These are phyloP conservation scores for Crotophaga sulcirostris DNA, from an alignment of 2,113 vertebrate genomes.

Conservation along the genomic window DNA sequence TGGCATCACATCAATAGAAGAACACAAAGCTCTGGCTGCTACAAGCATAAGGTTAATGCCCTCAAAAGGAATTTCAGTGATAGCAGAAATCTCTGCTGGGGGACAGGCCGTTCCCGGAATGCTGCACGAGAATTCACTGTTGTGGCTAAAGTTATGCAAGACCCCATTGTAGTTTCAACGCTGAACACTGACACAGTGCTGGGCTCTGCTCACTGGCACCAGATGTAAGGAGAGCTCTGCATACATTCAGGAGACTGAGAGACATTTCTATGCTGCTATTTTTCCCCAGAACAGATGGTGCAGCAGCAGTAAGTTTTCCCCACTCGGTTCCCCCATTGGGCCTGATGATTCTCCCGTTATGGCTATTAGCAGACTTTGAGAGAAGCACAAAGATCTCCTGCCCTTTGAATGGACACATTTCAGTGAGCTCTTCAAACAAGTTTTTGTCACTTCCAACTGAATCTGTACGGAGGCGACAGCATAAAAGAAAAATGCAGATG, in stretches of 20 bases:
- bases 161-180: not conserved
- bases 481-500: not conserved
- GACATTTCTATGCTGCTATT: not conserved
- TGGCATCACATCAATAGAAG: rapidly evolving
- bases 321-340: not conserved
- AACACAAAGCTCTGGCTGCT: not conserved
- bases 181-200: not conserved
- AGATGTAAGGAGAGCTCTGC: not conserved
- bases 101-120: not conserved
- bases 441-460: not conserved
- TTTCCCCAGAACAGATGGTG: not conserved
- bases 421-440: not conserved
- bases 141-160: not conserved
- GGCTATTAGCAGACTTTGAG: not conserved
- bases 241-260: not conserved
- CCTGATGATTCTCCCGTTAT: not conserved
- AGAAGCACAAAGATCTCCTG: not conserved
- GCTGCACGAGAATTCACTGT: not conserved
- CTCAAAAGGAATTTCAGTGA: not conserved
- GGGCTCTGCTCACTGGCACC: not conserved
- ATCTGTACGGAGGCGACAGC: not conserved
- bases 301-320: not conserved
- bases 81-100: not conserved
- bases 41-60: not conserved
- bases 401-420: not conserved